Conservation (phyloP, 2,113 vertebrate genomes). For the Macaca mulatta region DNA sequence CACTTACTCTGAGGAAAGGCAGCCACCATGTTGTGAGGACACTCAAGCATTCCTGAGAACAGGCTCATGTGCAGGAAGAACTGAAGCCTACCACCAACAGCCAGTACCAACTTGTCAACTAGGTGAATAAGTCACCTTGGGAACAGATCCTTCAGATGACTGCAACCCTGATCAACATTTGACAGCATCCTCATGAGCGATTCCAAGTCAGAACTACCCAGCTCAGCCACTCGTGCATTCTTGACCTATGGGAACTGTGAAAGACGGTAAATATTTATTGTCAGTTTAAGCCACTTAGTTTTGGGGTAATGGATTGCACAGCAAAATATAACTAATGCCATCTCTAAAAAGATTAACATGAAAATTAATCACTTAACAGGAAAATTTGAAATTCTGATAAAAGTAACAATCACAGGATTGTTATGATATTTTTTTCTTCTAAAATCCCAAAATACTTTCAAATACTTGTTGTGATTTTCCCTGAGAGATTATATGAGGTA, state of each 20-base stretch:
- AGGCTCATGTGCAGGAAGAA: neutral
- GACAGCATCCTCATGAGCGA: neutral
- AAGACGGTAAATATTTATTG: neutral
- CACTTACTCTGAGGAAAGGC: neutral
- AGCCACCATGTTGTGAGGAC: neutral
- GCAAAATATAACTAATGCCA: neutral
- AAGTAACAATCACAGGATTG: neutral
- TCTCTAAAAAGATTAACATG: neutral
- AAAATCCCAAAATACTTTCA: neutral
- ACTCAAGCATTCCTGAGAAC: neutral
- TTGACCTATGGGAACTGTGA: neutral
- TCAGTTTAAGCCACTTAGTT: neutral
- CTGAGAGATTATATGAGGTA: neutral
- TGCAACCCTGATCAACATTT: neutral
- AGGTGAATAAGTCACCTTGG: neutral
- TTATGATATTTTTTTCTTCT: neutral
- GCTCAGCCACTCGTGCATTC: neutral
- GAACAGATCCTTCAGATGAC: neutral
- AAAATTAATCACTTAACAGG: neutral
- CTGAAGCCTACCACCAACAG: neutral
- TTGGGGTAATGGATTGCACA: neutral
- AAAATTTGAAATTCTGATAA: constrained; percentile 18
- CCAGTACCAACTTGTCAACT: neutral
- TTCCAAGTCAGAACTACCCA: neutral
- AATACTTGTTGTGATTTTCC: neutral